Base-by-base conservation (phyloP, 2,888 invertebrate genomes). In the Cephus pulcher region DNA sequence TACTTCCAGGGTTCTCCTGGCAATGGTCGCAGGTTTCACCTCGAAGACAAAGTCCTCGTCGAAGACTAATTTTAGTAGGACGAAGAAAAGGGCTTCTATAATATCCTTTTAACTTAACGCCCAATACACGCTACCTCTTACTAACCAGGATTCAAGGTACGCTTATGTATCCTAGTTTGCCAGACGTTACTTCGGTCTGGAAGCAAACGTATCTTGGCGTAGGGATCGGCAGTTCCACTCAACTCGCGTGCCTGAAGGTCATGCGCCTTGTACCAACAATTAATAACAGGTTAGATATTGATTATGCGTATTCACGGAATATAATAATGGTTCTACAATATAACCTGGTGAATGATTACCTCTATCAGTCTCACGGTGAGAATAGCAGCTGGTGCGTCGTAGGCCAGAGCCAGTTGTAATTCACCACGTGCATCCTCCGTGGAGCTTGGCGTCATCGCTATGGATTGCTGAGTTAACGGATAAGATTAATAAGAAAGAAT, bases 1-100 rank as follows among this genome's bases (percentile, higher is more conserved):
- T 76, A 95, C 92, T 89, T 95, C 95, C 79, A 95, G 90, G 1
- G 93, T 94, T 76, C 93, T 92, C 69, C 93, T 92, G 11, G 92
- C 91, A 76, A 95, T 89, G 1, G 93, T 91, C 0, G 92, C 90
- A 12, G 93, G 92, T n/a, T 91, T 90, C 56, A 94, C 94, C 87
- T 95, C 95, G 85, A 95, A 95, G 6, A 94, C 94, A 83, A 95
- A 95, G 84, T 95, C 94, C 86, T 95, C 95, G 82, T 95, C 95
- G 84, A 95, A 95, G 78, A 94, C 94, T 94, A 85, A 32, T 32
- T 32, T 34, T 15, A 71, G 33, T 12, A 15, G 32, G 2, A 32
- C 2, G 30, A 34, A 1, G 32, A 71, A 71, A 23, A 71, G 12
- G 32, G 23, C 71, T 32, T 15, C 6, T 34, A 23, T 9, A 33